These are phyloP conservation scores for Piscicola geometra DNA, from an alignment of 2,888 invertebrate species.

Conservation along the genomic window DNA sequence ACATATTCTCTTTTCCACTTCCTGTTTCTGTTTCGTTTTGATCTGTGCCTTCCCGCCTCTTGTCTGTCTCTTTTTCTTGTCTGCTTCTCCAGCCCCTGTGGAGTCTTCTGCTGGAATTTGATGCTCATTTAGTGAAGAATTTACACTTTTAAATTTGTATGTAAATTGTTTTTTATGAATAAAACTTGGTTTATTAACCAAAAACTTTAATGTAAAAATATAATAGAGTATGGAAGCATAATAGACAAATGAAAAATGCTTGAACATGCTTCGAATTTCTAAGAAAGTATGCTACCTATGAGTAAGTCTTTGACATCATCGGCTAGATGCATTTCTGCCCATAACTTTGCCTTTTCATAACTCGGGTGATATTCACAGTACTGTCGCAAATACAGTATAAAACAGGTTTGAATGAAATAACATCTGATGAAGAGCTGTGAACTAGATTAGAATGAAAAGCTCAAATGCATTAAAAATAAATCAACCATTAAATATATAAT, in stretches of 20 bases:
- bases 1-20: constrained; percentile 53
- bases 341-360: constrained; percentile 92
- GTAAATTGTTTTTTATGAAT: not conserved
- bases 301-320: constrained; percentile 70
- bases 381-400: constrained; percentile 57
- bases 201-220: not conserved
- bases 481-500: not conserved
- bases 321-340: constrained; percentile 90
- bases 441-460: too few relatives aligned
- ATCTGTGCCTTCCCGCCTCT: constrained; percentile 93
- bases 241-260: too few relatives aligned
- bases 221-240: not conserved
- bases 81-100: constrained; percentile 60
- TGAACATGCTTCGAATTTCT: too few relatives aligned
- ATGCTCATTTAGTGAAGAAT: not conserved
- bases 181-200: constrained; percentile 13
- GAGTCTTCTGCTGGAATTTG: not conserved
- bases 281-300: constrained; percentile 27
- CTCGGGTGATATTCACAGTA: constrained; percentile 98
- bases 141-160: not conserved
- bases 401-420: constrained; percentile 16
- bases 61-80: constrained; percentile 92
- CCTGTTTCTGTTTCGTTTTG: constrained; percentile 77
- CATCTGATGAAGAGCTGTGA: too few relatives aligned
- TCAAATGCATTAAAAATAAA: too few relatives aligned